Conservation (phyloP, 1,140 invertebrate species). For the Dinothrombium tinctorium region DNA sequence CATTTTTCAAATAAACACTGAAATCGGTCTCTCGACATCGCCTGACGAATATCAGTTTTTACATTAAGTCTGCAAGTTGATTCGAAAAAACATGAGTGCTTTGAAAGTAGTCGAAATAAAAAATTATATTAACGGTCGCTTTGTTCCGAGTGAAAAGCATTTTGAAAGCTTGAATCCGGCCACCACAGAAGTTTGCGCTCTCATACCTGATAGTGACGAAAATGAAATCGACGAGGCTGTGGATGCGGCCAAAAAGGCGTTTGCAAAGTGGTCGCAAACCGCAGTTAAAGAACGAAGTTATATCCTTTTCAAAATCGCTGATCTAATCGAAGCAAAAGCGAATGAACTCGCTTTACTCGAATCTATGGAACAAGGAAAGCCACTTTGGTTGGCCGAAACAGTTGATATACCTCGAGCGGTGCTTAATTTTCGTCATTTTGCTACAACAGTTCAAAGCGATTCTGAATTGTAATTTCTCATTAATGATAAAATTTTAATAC, state of each 20-base stretch:
- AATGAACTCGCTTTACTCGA: conserved; percentile 30
- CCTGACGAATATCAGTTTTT: too few relatives aligned
- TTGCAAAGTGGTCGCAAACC: conserved; percentile 21
- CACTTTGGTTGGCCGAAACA: conserved; percentile 25
- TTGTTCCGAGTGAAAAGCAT: conserved; percentile 18
- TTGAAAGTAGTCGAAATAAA: conserved; percentile 12
- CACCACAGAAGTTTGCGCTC: conserved; percentile 26
- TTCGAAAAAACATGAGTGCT: too few relatives aligned
- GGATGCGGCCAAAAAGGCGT: conserved; percentile 20
- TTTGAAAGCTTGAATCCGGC: conserved; percentile 28
- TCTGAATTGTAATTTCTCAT: too few relatives aligned
- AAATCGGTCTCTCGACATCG: too few relatives aligned
- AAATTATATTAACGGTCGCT: conserved; percentile 28
- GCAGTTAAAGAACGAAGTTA: conserved; percentile 17
- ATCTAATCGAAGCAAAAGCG: conserved; percentile 26
- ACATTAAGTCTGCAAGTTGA: too few relatives aligned
- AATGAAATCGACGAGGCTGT: conserved; percentile 23
- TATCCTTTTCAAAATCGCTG: conserved; percentile 26
- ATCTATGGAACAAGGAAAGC: conserved; percentile 33
- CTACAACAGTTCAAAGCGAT: conserved; percentile 24
- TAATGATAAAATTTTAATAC: too few relatives aligned
- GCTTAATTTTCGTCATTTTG: conserved; percentile 32
- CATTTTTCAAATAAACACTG: too few relatives aligned
- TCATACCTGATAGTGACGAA: conserved; percentile 24
- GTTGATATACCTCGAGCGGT: conserved; percentile 33